Evolutionary conservation across 2,888 invertebrate genomes (phyloP), one percentile per base, ranked within the genome.

Genomic region (Phaonia tiefii): DNA sequence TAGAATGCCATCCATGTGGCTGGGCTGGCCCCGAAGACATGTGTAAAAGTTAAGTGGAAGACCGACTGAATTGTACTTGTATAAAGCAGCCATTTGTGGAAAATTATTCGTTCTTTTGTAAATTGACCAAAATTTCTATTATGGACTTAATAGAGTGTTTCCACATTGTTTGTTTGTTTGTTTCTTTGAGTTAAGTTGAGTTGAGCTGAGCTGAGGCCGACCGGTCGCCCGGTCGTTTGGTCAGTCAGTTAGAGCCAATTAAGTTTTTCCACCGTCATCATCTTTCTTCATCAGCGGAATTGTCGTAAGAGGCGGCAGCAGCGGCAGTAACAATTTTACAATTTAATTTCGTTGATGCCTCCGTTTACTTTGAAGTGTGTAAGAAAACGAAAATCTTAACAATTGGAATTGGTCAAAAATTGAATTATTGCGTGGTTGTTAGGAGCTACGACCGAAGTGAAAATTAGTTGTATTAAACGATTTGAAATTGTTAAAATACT

Each of bases 371-470:
- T 75, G 65, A 67, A 72, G 67, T 78, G 54, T 31, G 56, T 69
- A 10, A 39, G 46, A 37, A 69, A 70, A 44, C 13, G 17, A 56
- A 79, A 26, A 60, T 20, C 51, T 11, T 65, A 72, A 69, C 8
- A n/a, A n/a, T 31, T 63, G 67, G 54, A 72, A 72, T 81, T 81
- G 81, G 78, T 81, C 63, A 75, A 75, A 31, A 81, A 78, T 81
- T 79, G 75, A 79, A 81, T 81, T 81, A 81, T 81, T 81, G 81
- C 81, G 79, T 81, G 81, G 81, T 25, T 75, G 71, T 71, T 4
- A 15, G 46, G 8, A 44, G 13, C 15, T 20, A 42, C 15, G 26
- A 65, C 17, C 25, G 46, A 54, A 54, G 20, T 22, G 20, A 10
- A 22, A 22, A 51, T 22, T 51, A 51, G 51, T 31, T 31, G 31